Percentiles rank a stretch among this genome's conserved stretches.
These are phyloP conservation scores for Petaurus breviceps DNA, from an alignment of 2,113 vertebrate genomes.

Conservation along the genomic window DNA sequence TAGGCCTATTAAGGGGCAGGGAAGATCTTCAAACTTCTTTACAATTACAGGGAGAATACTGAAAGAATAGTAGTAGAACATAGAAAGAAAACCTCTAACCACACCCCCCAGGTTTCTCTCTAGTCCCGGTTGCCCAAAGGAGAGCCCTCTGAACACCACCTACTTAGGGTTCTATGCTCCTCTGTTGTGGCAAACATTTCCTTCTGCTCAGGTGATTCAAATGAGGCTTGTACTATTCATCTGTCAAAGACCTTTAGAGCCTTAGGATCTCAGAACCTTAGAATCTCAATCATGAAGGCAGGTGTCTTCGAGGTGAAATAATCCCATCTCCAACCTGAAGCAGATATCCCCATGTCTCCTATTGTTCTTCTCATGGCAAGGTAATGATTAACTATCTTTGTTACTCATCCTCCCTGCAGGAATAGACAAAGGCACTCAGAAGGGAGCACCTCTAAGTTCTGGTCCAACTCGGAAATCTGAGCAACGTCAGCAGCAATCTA, in stretches of 20 bases:
- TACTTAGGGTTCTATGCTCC: neutral
- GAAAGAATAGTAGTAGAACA: neutral
- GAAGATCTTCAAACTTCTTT: no score
- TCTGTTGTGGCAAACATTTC: no score
- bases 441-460: neutral
- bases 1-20: no score
- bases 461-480: neutral
- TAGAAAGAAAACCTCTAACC: no score
- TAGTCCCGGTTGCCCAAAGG: no score
- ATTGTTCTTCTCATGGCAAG: neutral
- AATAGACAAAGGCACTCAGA: neutral
- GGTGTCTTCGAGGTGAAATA: neutral
- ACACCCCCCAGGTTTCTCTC: neutral
- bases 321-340: neutral
- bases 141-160: no score
- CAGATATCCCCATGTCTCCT: neutral
- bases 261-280: neutral
- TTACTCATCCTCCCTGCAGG: conserved; percentile 17
- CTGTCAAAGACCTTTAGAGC: neutral
- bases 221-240: neutral
- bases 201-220: neutral
- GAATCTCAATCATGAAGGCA: neutral
- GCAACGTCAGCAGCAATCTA: neutral
- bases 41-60: neutral
- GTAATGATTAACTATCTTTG: neutral